Base-by-base conservation (phyloP, 2,113 vertebrate genomes). In the Tupaia tana region DNA sequence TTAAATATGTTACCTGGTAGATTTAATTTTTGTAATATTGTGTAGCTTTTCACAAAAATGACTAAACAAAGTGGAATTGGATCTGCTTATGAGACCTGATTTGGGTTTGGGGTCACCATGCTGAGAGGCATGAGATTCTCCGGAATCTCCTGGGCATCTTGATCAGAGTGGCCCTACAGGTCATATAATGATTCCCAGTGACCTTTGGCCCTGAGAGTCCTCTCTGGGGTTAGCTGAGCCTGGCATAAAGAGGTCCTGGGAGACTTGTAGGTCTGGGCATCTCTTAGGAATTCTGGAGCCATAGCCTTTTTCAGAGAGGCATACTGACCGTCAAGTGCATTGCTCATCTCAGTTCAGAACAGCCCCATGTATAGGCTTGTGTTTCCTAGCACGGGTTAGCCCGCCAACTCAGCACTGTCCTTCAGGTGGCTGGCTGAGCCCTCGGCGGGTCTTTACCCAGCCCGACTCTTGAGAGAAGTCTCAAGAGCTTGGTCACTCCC, bases 101-200 rank as follows among this genome's bases (percentile, higher is more conserved):
- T 15, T 52, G 56, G 71, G 63, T 7, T 12, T 91, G 80, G 66
- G 71, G 69, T 92, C 34, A 4, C 66, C 20, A 6, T 1, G 71
- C 56, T 64, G 75, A 95, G 56, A 78, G 43, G 78, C 9, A n/a
- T 3, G 64, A 3, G 25, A 15, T 31, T 11, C 29, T 64, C 70
- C 54, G 2, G 25, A 15, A 27, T 11, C 29, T 64, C 70, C 54
- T 27, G 54, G 71, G 31, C n/a, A 9, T 10, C 4, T 19, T n/a
- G 79, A 54, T 67, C 31, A 12, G 11, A 9, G 22, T 31, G n/a
- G 6, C 15, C 18, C 11, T 15, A 69, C 13, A 14, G 20, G 13
- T 31, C 56, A 56, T 3, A 3, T 14, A 2, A 2, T 3, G 31
- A 29, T 31, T 56, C 56, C 12, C 61, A n/a, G 19, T 0, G 9